These are phyloP conservation scores for Lithobates pipiens DNA, from an alignment of 2,797 vertebrate genomes.

Conservation along the genomic window DNA sequence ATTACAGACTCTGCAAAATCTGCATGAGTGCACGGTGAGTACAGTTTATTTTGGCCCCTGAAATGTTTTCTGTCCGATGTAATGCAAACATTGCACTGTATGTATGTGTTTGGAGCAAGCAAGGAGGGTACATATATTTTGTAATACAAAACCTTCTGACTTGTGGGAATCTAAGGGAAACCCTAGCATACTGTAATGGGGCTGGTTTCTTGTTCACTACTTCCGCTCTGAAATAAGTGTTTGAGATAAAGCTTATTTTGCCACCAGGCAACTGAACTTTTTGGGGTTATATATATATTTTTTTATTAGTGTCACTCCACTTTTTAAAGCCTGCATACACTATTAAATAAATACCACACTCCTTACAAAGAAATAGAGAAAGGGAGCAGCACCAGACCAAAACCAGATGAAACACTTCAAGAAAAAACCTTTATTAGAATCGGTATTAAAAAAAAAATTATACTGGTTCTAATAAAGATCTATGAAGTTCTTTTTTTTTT, in stretches of 20 bases:
- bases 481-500: too few species aligned
- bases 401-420: too few species aligned
- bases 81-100: slow-evolving; percentile 45
- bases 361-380: too few species aligned
- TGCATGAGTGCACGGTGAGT: slow-evolving; percentile 31
- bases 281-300: too few species aligned
- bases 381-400: too few species aligned
- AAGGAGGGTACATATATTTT: slow-evolving; percentile 32
- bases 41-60: slow-evolving; percentile 42
- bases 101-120: slow-evolving; percentile 45
- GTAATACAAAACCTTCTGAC: slow-evolving; percentile 46
- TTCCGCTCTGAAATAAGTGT: not conserved
- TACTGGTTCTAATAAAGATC: too few species aligned
- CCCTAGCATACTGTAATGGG: not conserved
- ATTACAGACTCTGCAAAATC: slow-evolving; percentile 20
- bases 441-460: too few species aligned
- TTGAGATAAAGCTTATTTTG: not conserved
- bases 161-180: slow-evolving; percentile 15
- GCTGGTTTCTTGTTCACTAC: slow-evolving; percentile 1
- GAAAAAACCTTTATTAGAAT: too few species aligned
- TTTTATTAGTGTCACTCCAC: too few species aligned
- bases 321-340: too few species aligned
- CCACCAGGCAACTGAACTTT: too few species aligned
- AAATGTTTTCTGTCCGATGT: slow-evolving; percentile 49
- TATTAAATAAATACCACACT: too few species aligned